A percentile compares a stretch with the other conserved stretches of the same genome.
Conservation (phyloP, 1,140 invertebrate genomes). For the Branchinecta lynchi region DNA sequence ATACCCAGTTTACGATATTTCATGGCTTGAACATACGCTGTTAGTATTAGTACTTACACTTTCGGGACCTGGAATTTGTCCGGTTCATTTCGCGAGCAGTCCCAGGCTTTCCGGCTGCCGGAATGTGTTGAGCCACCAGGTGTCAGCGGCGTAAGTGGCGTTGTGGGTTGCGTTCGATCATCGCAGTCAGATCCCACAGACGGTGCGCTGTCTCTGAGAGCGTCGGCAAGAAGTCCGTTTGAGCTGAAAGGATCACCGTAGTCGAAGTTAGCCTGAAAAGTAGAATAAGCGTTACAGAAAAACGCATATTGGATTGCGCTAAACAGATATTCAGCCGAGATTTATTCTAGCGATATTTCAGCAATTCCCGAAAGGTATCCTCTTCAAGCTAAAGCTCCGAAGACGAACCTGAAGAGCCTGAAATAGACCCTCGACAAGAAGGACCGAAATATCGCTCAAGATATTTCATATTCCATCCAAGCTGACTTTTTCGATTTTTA, state of each 20-base stretch:
- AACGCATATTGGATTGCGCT: no score
- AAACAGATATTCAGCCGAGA: no score
- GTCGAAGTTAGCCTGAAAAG: not conserved
- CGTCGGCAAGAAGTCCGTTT: not conserved
- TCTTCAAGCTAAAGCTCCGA: no score
- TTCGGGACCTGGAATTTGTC: conserved; percentile 96
- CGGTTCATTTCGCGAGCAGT: conserved; percentile 47
- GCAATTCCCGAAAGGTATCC: no score
- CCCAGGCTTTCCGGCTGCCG: not conserved
- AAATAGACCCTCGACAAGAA: no score
- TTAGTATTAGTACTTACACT: conserved; percentile 55
- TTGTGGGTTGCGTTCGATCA: not conserved
- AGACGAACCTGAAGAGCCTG: no score
- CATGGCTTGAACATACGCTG: no score
- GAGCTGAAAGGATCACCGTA: not conserved
- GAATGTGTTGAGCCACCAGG: not conserved
- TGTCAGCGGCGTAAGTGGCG: not conserved
- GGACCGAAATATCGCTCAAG: no score
- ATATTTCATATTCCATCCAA: no score
- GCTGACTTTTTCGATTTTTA: no score
- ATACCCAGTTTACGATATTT: not conserved
- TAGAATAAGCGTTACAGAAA: not conserved
- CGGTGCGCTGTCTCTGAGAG: not conserved
- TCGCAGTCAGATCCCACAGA: not conserved
- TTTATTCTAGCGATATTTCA: no score